A percentile compares a stretch with the other conserved stretches of the same genome.
Conservation (phyloP, 2,888 invertebrate genomes). For the Venustoraphidia nigricollis region DNA sequence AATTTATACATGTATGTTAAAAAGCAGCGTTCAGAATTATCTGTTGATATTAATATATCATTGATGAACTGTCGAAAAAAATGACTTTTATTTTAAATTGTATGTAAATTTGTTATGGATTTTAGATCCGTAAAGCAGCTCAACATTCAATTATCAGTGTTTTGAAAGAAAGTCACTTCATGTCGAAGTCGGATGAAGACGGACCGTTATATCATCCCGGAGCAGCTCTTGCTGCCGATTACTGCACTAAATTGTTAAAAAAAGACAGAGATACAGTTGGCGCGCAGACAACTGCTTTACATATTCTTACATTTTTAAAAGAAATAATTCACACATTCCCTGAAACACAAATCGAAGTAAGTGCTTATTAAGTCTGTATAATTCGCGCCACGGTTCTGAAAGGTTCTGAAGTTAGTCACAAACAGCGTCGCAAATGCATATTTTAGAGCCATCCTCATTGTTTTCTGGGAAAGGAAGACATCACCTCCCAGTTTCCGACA, state of each 20-base stretch:
- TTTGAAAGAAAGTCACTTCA: conserved; percentile 52
- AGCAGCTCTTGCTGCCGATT: conserved; percentile 41
- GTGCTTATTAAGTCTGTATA: background rate
- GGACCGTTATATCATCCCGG: conserved; percentile 32
- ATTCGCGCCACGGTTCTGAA: too few species aligned
- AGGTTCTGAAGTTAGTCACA: too few species aligned
- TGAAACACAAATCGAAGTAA: conserved; percentile 59
- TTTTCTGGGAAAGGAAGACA: too few species aligned
- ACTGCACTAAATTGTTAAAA: conserved; percentile 59
- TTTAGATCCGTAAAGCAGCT: conserved; percentile 68
- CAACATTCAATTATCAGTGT: conserved; percentile 66
- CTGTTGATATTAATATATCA: background rate
- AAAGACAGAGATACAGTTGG: conserved; percentile 30
- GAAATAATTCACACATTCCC: conserved; percentile 59
- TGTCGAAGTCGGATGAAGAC: conserved; percentile 31
- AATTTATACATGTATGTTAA: too few species aligned
- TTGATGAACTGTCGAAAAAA: too few species aligned
- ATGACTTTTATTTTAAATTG: background rate
- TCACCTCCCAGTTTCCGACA: too few species aligned
- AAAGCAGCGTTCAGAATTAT: too few species aligned
- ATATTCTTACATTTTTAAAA: conserved; percentile 59
- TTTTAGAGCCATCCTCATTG: too few species aligned
- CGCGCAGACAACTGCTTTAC: conserved; percentile 54
- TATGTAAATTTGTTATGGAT: conserved; percentile 1
- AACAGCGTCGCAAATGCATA: too few species aligned